These are phyloP conservation scores for Tenualosa thibaudeaui DNA, from an alignment of 2,797 vertebrate genomes.

Conservation along the genomic window DNA sequence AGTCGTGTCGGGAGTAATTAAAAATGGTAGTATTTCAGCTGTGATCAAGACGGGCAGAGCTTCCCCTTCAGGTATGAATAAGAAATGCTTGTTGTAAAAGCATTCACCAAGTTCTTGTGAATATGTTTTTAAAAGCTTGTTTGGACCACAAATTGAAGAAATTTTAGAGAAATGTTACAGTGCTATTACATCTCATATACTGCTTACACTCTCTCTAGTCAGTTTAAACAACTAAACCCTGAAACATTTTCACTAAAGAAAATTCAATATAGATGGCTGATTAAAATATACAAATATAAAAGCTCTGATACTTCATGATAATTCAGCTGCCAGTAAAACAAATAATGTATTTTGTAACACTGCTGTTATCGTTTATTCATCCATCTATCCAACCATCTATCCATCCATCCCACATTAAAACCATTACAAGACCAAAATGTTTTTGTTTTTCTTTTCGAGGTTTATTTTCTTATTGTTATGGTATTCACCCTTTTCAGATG, in stretches of 20 bases:
- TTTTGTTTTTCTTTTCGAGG: neutral
- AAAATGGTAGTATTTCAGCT: neutral
- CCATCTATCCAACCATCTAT: no score
- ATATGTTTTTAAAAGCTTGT: no score
- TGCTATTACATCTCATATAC: no score
- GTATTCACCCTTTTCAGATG: neutral
- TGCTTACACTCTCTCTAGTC: no score
- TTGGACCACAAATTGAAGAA: no score
- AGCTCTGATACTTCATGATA: neutral
- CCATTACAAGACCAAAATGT: neutral
- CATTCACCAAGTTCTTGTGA: neutral
- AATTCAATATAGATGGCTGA: neutral
- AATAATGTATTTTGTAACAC: no score
- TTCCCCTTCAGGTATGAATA: neutral
- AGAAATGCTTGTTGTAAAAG: neutral
- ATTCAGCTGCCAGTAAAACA: neutral
- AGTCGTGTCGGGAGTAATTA: neutral
- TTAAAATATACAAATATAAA: neutral
- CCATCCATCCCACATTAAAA: neutral
- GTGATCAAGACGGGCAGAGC: neutral
- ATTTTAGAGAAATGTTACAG: neutral
- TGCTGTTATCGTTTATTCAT: neutral
- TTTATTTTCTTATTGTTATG: neutral
- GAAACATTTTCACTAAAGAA: neutral
- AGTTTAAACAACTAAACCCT: no score